Conservation (phyloP, 2,797 vertebrate species). For the Alosa sapidissima region DNA sequence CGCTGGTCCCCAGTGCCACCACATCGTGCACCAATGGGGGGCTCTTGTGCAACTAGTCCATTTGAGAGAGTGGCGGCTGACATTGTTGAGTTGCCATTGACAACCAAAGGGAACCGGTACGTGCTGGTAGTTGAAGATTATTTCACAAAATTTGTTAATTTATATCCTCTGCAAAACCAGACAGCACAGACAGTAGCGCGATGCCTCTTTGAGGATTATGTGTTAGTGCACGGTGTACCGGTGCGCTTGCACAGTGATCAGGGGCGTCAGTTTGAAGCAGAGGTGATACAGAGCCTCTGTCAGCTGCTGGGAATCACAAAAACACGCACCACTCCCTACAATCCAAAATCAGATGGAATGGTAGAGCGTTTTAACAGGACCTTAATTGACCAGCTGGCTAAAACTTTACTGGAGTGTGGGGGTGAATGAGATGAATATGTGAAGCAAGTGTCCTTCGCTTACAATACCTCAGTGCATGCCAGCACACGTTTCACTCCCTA, state of each 20-base stretch:
- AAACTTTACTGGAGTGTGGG: conserved; percentile 27
- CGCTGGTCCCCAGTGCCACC: conserved; percentile 23
- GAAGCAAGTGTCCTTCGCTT: conserved; percentile 29
- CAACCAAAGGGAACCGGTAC: conserved; percentile 34
- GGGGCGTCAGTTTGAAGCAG: conserved; percentile 36
- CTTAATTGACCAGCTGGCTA: conserved; percentile 32
- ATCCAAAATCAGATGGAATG: conserved; percentile 30
- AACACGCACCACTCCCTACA: conserved; percentile 28
- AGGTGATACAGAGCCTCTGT: conserved; percentile 22
- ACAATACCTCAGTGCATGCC: conserved; percentile 27
- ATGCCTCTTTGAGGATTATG: no score
- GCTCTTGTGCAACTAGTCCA: not conserved
- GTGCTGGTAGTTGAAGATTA: conserved; percentile 38
- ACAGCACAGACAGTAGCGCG: conserved; percentile 3
- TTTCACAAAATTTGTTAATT: conserved; percentile 38
- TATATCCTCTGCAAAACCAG: conserved; percentile 38
- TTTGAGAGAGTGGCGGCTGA: conserved; percentile 35
- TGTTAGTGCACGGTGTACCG: conserved; percentile 31
- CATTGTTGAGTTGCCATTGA: conserved; percentile 35
- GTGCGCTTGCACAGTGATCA: conserved; percentile 33
- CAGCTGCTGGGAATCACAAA: conserved; percentile 17
- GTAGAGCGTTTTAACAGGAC: conserved; percentile 31
- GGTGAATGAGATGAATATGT: conserved; percentile 34
- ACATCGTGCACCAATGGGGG: conserved; percentile 24
- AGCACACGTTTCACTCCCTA: conserved; percentile 31